Evolutionary conservation across 1,140 invertebrate genomes (phyloP).

Genomic region (Brachionus plicatilis): DNA sequence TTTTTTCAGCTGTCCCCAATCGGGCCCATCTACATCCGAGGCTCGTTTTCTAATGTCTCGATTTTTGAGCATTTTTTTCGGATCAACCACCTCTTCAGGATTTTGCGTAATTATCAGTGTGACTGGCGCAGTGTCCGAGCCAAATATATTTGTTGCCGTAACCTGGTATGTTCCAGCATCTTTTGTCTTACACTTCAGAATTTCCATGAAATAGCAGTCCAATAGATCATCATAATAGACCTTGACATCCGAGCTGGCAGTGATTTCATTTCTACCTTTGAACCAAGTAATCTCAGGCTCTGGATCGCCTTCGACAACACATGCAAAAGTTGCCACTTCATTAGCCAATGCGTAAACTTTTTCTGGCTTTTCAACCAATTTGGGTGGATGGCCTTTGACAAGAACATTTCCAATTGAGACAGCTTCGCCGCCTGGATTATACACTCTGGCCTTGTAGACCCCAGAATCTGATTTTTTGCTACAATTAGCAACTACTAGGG

Average conservation of each 20-base stretch:
- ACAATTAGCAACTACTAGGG: not conserved
- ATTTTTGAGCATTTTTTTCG: conserved; percentile 44
- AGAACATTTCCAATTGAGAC: not conserved
- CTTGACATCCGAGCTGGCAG: conserved; percentile 40
- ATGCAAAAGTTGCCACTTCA: conserved; percentile 45
- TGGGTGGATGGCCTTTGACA: conserved; percentile 3
- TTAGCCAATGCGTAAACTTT: conserved; percentile 1
- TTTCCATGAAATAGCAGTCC: conserved; percentile 50
- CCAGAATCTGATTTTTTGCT: conserved; percentile 7
- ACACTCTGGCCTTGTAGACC: not conserved
- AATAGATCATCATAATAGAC: conserved; percentile 50
- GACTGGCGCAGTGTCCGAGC: conserved; percentile 49
- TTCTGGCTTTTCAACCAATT: conserved; percentile 35
- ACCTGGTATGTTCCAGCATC: conserved; percentile 55
- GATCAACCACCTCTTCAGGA: conserved; percentile 52
- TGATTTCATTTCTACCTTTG: conserved; percentile 7
- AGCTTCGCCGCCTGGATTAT: conserved; percentile 33
- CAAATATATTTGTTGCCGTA: conserved; percentile 48
- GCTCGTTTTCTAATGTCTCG: not conserved
- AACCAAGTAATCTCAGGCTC: conserved; percentile 67
- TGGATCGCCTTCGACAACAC: conserved; percentile 51
- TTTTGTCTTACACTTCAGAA: conserved; percentile 42
- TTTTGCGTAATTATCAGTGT: conserved; percentile 55
- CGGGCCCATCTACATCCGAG: not conserved
- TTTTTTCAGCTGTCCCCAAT: conserved; percentile 38